Evolutionary conservation across 2,797 vertebrate genomes (phyloP).

Genomic region (Neosilurus hyrtlii): DNA sequence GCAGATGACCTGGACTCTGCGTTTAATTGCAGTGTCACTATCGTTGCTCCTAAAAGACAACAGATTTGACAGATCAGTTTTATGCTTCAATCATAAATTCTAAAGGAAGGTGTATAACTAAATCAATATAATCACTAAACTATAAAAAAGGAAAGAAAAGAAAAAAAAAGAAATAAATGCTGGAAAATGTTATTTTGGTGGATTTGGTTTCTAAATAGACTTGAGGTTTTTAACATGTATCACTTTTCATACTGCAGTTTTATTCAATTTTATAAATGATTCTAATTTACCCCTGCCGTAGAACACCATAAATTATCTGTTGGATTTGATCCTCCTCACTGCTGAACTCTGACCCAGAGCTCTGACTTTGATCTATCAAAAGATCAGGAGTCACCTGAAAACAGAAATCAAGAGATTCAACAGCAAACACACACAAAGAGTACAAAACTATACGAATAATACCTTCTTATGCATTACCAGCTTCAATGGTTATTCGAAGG

Average conservation of each 20-base stretch:
- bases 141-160: background rate
- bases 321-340: constrained; percentile 77
- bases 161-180: background rate
- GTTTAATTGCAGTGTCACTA: constrained; percentile 73
- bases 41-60: constrained; percentile 74
- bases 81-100: background rate
- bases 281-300: constrained; percentile 82
- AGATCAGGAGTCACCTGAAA: constrained; percentile 92
- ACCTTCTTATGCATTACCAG: background rate
- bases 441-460: background rate
- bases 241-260: background rate
- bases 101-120: background rate
- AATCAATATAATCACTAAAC: background rate
- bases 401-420: constrained; percentile 61
- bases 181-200: background rate
- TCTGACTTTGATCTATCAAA: constrained; percentile 87
- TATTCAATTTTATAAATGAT: background rate
- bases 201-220: background rate
- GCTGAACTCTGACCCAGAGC: constrained; percentile 68
- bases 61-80: background rate
- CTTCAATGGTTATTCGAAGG: too few relatives aligned
- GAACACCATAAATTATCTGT: constrained; percentile 79
- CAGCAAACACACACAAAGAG: background rate
- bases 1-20: constrained; percentile 78
- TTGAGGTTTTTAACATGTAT: background rate